phyloP scores from a whole-genome alignment of 2,113 vertebrate genomes.

The Varanus komodoensis region DNA sequence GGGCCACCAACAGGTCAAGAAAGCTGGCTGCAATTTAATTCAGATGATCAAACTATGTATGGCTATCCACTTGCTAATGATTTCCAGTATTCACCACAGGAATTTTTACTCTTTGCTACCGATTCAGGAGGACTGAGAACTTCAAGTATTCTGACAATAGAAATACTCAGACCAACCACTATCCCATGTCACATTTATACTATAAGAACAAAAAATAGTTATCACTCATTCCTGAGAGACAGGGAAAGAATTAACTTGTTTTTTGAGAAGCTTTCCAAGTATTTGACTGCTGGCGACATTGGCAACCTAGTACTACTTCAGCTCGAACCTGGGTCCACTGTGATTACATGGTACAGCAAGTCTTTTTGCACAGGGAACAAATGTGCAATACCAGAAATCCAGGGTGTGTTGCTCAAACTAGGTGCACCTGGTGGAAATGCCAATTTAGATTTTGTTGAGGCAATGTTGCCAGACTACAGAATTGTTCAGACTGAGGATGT shows the following conservation, averaged over 20 bases:
- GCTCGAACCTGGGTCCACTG: constrained; percentile 63
- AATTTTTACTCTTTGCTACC: constrained; percentile 56
- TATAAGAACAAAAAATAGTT: constrained; percentile 61
- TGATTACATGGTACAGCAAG: constrained; percentile 67
- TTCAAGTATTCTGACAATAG: constrained; percentile 53
- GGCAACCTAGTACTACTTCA: constrained; percentile 37
- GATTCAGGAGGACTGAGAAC: constrained; percentile 61
- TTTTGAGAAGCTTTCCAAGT: constrained; percentile 64
- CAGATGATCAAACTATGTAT: constrained; percentile 35
- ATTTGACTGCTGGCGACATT: constrained; percentile 55
- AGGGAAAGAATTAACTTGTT: constrained; percentile 62
- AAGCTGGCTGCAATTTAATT: constrained; percentile 69
- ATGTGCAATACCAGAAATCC: constrained; percentile 45
- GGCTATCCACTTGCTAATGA: constrained; percentile 67
- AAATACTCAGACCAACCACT: constrained; percentile 32
- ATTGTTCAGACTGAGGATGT: constrained; percentile 47
- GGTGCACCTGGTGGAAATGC: constrained; percentile 21
- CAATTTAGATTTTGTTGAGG: constrained; percentile 52
- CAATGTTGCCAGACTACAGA: constrained; percentile 73
- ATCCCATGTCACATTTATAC: constrained; percentile 67
- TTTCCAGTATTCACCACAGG: constrained; percentile 69
- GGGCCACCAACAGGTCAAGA: constrained; percentile 35
- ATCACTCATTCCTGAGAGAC: constrained; percentile 64
- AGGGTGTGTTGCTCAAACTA: constrained; percentile 53
- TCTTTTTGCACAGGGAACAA: constrained; percentile 28